These are phyloP conservation scores for Sebastolobus alascanus DNA, from an alignment of 2,797 vertebrate genomes.

Conservation along the genomic window DNA sequence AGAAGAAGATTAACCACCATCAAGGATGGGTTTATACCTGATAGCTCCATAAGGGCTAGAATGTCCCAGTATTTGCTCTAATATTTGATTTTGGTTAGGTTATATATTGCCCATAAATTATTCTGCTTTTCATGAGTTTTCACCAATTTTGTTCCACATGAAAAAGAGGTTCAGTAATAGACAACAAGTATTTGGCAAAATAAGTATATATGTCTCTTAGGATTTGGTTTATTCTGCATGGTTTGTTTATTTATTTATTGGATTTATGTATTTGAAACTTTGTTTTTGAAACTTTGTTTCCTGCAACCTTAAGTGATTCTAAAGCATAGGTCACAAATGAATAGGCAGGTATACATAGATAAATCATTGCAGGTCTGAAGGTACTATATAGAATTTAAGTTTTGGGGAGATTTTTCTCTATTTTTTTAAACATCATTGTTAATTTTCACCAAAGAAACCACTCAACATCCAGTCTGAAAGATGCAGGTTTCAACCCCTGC, in stretches of 20 bases:
- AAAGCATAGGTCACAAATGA: background rate
- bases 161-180: background rate
- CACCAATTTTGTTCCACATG: background rate
- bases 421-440: background rate
- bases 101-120: background rate
- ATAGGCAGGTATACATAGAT: background rate
- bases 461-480: background rate
- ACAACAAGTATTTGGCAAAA: background rate
- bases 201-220: background rate
- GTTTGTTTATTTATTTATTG: background rate
- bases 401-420: too few species aligned
- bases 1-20: background rate
- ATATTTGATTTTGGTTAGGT: background rate
- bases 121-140: background rate
- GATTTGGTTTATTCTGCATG: background rate
- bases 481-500: constrained; percentile 2
- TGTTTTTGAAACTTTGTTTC: background rate
- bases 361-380: background rate
- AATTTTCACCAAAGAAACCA: background rate
- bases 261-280: background rate
- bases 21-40: background rate
- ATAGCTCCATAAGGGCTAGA: background rate
- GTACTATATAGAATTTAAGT: background rate
- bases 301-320: background rate
- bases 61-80: background rate